Evolutionary conservation across 2,888 invertebrate genomes (phyloP), one percentile per base, ranked within the genome.

Genomic region (Pollenia amentaria): DNA sequence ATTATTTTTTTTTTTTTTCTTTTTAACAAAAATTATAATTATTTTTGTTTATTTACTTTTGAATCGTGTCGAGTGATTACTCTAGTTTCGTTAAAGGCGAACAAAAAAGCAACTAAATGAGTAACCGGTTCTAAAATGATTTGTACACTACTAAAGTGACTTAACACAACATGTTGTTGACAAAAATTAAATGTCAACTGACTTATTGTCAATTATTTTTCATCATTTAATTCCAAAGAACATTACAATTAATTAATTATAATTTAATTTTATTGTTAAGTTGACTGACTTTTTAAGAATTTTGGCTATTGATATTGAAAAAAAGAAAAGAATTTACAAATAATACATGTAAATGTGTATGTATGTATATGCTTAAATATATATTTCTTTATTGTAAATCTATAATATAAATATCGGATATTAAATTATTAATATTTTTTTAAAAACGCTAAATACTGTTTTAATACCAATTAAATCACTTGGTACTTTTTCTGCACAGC

Each of bases 51-150:
- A 70, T 72, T 67, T 65, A 76, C 11, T 60, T 60, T 2, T 9
- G n/a, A 60, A n/a, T 10, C 38, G 60, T 38, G 4, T n/a, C n/a
- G 64, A 62, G 46, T 80, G 76, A 80, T 75, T 76, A 64, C 60
- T 64, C 78, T 40, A 64, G 65, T 76, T 85, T 70, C n/a, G 48
- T 73, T 38, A 70, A 64, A 10, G 16, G 10, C 51, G 40, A 55
- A 84, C 82, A 84, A 38, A 3, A 29, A 29, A 8, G 8, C 14
- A 21, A 55, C 10, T 55, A 3, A 11, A 55, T 57, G 12, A 55
- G 85, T 87, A 85, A 85, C 84, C 72, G 79, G 79, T 64, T 70
- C 46, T 42, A 51, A 78, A 53, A 51, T 9, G 42, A 60, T 44
- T 42, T 69, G 14, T 29, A 53, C 10, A 18, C 10, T 3, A 51